Base-by-base conservation (phyloP, 1,140 invertebrate species). In the Drosophila ohnishii region DNA sequence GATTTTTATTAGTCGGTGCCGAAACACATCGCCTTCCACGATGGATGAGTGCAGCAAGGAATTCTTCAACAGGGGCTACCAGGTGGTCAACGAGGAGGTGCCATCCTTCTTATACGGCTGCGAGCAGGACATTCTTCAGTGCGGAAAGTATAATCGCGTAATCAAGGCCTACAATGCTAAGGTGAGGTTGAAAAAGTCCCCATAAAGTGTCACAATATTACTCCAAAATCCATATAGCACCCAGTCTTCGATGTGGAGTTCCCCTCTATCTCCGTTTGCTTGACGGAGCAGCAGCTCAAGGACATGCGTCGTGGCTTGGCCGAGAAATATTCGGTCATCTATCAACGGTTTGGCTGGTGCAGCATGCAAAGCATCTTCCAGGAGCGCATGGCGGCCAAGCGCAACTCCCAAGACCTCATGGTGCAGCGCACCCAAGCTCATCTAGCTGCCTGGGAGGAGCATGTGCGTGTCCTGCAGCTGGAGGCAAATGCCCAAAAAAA, bases 81-180 rank as follows among this genome's bases (percentile, higher is more conserved):
- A 75, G 30, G 67, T 92, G 19, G 53, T 65, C 4, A 47, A 45
- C 5, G 67, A 80, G 44, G 64, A 71, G 6, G 64, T 92, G 9
- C 91, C 91, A 1, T 77, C 73, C 10, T 92, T 92, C 53, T 57
- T 92, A 10, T 7, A 16, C 10, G 84, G 81, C n/a, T 90, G 66
- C 37, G 90, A 92, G 40, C 64, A 81, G 14, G 62, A 75, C 6
- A 90, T 91, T 37, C 40, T 92, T 0, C 79, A 89, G 30, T 92
- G 91, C 39, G 91, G 91, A 14, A 92, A 91, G 57, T 92, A 92
- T 55, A 91, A 89, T 28, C 84, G 75, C 30, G 60, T 92, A 7
- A 64, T 92, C 0, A 90, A 75, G 55, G 57, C 75, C 2, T 91
- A 78, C 55, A 91, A 91, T 48, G 45, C 76, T 14, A 75, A 80